Base-by-base conservation (phyloP, 1,140 invertebrate genomes). In the Drosophila erecta region DNA sequence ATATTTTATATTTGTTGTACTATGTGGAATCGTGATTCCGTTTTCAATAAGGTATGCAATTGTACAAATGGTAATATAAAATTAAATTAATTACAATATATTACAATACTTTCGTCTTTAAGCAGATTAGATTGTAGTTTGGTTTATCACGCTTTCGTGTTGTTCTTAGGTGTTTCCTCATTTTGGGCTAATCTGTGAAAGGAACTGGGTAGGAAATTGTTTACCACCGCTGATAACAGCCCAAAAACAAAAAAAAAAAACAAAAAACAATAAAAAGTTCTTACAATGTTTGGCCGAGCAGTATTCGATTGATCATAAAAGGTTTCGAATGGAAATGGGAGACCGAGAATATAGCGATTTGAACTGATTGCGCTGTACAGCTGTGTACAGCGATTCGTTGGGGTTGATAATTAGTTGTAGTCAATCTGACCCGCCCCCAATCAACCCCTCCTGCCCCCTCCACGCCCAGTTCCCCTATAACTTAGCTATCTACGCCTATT, bases 361-460 rank as follows among this genome's bases (percentile, higher is more conserved):
- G 40, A 55, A 55, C 51, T 70, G 66, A 59, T 62, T 70, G 46
- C 59, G 15, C 54, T 76, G 78, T 61, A 72, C 79, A 81, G 73
- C 79, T 81, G 79, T 77, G 73, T 53, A 17, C 17, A 17, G 58
- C 78, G 73, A 76, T 81, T 73, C 73, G 80, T 79, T 83, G 65
- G 59, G 75, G 70, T 79, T 83, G 71, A 83, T 83, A 83, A 83
- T 83, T 83, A 83, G 75, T 69, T 67, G 72, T 74, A 57, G 64
- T 67, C 60, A 57, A 64, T 58, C 64, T 41, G 41, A 51, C 17
- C 47, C 46, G 37, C 47, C 56, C 56, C 33, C 27, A 17, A 17
- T 17, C 35, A 15, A 2, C 30, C 1, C n/a, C 1, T 2, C 15
- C 11, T 1, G 35, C 20, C 41, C 33, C 15, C 15, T 30, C 1